Base-by-base conservation (phyloP, 2,797 vertebrate species). In the Sebastes matsubarae region DNA sequence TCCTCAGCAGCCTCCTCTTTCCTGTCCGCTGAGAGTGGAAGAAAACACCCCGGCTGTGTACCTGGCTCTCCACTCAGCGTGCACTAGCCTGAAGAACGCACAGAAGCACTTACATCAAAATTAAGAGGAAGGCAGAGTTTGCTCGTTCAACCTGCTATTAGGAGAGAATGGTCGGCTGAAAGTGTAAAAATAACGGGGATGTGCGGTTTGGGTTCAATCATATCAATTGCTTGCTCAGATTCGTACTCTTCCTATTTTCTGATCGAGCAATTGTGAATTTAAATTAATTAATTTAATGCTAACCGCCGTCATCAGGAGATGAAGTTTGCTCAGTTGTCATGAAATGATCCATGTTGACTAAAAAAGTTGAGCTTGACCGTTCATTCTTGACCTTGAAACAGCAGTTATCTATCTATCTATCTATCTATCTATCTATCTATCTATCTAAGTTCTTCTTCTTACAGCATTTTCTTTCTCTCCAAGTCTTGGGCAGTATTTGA, bases 11-110 rank as follows among this genome's bases (percentile, higher is more conserved):
- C 25, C 20, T 29, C 63, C 58, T 72, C 60, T 50, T 67, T 77
- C 87, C 82, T 75, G 82, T 69, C 69, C 2, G 32, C 72, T 20
- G 72, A 81, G 84, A 81, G 79, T 13, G 67, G 10, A 76, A 68
- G 71, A 81, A 82, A 82, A 74, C 67, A 25, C 22, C 32, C 75
- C 10, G 54, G 29, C 67, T 68, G 70, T 63, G 80, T 76, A 89
- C 83, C 86, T 84, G 84, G 71, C 71, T 82, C 82, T 85, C 81
- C 65, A 27, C 76, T 85, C 63, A 34, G 50, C 83, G 79, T 55
- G 83, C 72, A 72, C 82, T 16, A 76, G 82, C 72, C 77, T 22
- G 11, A 59, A 64, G 63, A 86, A 73, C 1, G 29, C 46, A 82
- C 79, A 75, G 69, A 83, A 68, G 54, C 66, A 27, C 34, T 50